A percentile compares a stretch with the other conserved stretches of the same genome.
These are phyloP conservation scores for Athripsodes cinereus DNA, from an alignment of 2,888 invertebrate genomes.

Conservation along the genomic window DNA sequence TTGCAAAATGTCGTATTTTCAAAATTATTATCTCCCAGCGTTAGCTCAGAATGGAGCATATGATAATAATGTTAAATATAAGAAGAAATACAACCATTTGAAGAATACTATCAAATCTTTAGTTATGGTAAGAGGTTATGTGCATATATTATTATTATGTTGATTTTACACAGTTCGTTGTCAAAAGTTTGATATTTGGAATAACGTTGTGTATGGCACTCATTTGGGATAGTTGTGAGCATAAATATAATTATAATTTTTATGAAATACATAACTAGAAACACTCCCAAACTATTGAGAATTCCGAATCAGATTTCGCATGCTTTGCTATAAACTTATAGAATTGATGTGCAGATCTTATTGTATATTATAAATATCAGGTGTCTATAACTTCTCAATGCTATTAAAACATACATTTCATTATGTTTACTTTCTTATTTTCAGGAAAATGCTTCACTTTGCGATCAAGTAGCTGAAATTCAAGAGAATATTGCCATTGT, in stretches of 20 bases:
- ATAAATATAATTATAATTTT: too few relatives aligned
- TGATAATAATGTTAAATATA: conserved; percentile 23
- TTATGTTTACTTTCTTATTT: conserved; percentile 8
- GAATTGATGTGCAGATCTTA: neutral
- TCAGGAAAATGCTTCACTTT: conserved; percentile 82
- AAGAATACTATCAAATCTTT: conserved; percentile 25
- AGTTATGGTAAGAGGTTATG: conserved; percentile 16
- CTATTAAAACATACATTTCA: neutral
- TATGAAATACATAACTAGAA: too few relatives aligned
- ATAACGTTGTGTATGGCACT: too few relatives aligned
- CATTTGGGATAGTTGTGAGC: too few relatives aligned
- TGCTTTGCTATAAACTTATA: neutral
- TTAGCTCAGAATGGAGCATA: conserved; percentile 21
- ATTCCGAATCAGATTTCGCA: neutral
- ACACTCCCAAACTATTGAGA: too few relatives aligned
- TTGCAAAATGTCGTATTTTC: conserved; percentile 20
- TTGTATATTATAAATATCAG: neutral
- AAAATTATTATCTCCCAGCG: conserved; percentile 19
- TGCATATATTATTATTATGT: too few relatives aligned
- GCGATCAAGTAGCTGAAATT: conserved; percentile 81
- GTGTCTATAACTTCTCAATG: neutral
- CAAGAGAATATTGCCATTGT: conserved; percentile 75
- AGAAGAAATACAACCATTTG: conserved; percentile 24
- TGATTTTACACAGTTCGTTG: too few relatives aligned
- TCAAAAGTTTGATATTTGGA: too few relatives aligned